These are phyloP conservation scores for Neomorphus geoffroyi DNA, from an alignment of 2,797 vertebrate genomes.

Conservation along the genomic window DNA sequence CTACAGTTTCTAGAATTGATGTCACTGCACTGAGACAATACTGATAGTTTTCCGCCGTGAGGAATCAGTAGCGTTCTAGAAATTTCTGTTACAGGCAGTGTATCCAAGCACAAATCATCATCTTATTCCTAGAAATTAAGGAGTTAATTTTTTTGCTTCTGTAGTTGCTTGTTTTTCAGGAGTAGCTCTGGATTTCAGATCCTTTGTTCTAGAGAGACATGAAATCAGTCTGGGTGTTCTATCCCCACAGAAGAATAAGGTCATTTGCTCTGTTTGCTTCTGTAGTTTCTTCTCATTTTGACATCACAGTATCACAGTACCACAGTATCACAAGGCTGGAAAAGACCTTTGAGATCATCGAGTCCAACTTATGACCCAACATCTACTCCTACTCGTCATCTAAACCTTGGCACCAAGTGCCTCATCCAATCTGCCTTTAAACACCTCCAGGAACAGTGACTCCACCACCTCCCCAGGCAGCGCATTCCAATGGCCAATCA, in stretches of 20 bases:
- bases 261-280: neutral
- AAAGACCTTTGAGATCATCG: too few relatives aligned
- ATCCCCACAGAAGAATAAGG: neutral
- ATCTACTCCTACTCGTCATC: too few relatives aligned
- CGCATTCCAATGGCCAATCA: too few relatives aligned
- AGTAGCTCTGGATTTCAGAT: neutral
- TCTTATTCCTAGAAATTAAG: neutral
- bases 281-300: neutral
- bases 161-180: neutral
- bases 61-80: neutral
- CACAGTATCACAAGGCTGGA: too few relatives aligned
- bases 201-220: neutral
- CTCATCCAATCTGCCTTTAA: too few relatives aligned
- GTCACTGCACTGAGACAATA: neutral
- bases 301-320: too few relatives aligned
- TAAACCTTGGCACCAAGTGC: too few relatives aligned
- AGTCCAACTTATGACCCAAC: too few relatives aligned
- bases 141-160: neutral
- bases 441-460: too few relatives aligned
- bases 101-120: neutral
- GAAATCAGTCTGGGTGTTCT: neutral
- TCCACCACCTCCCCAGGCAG: too few relatives aligned
- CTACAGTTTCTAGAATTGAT: neutral
- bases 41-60: fast-evolving
- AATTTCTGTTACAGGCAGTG: neutral